Conservation (phyloP, 2,888 invertebrate species). For the Heliconius ethilla region DNA sequence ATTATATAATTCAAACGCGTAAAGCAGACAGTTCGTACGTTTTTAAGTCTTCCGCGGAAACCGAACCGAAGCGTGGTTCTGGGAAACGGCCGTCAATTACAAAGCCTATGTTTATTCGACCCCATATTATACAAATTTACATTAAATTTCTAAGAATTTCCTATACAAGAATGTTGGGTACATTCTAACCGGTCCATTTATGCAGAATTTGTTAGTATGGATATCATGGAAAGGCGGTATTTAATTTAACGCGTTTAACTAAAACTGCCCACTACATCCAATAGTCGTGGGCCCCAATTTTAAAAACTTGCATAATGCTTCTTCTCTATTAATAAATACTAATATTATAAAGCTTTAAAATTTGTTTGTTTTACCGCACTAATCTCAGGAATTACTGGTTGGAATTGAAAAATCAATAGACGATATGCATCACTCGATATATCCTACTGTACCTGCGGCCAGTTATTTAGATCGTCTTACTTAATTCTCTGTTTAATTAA, state of each 20-base stretch:
- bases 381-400: too few species aligned
- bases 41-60: conserved; percentile 16
- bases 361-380: too few species aligned
- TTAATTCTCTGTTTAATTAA: too few species aligned
- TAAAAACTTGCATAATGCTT: too few species aligned
- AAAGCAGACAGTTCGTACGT: background rate
- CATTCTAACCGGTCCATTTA: conserved; percentile 9
- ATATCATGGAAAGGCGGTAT: background rate
- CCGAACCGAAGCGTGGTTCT: conserved; percentile 17
- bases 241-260: background rate
- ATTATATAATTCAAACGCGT: background rate
- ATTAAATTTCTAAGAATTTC: conserved; percentile 29
- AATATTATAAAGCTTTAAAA: too few species aligned
- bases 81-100: conserved; percentile 32
- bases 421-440: too few species aligned
- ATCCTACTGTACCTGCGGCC: too few species aligned
- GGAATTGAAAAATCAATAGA: too few species aligned
- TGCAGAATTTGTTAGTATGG: conserved; percentile 5
- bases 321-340: too few species aligned
- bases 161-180: conserved; percentile 17
- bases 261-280: background rate
- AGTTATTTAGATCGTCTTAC: too few species aligned
- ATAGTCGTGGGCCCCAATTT: background rate
- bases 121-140: conserved; percentile 29
- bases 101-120: conserved; percentile 31